These are phyloP conservation scores for Astyanax mexicanus DNA, from an alignment of 2,797 vertebrate genomes.

Conservation along the genomic window DNA sequence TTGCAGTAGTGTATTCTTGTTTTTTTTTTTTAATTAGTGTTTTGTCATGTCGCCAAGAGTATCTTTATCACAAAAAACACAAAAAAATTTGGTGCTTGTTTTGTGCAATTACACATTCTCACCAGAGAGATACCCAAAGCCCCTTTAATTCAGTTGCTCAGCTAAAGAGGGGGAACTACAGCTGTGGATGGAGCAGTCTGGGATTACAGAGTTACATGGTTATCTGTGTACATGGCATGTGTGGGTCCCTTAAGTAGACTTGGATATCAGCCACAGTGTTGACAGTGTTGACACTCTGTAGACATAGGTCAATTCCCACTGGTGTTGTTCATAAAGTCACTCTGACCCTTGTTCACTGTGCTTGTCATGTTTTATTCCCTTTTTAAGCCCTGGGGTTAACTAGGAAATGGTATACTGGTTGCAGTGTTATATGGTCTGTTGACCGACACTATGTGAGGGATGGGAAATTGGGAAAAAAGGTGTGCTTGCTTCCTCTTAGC, in stretches of 20 bases:
- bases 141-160: neutral
- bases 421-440: too few species aligned
- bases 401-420: too few species aligned
- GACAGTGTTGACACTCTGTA: too few species aligned
- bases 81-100: too few species aligned
- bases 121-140: too few species aligned
- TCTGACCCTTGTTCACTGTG: neutral
- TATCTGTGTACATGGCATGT: slow-evolving; percentile 17
- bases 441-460: neutral
- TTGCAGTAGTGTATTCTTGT: too few species aligned
- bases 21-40: too few species aligned
- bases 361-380: neutral
- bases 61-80: too few species aligned
- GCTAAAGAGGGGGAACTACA: too few species aligned
- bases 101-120: too few species aligned
- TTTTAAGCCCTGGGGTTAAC: neutral
- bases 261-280: neutral
- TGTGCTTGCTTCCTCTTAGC: neutral
- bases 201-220: slow-evolving; percentile 52
- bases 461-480: neutral
- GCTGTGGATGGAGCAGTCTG: slow-evolving; percentile 28
- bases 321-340: neutral
- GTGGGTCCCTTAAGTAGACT: slow-evolving; percentile 41
- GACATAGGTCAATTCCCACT: slow-evolving; percentile 17
- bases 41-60: too few species aligned